Base-by-base conservation (phyloP, 2,888 invertebrate species). In the Alloscopus bannaensis region DNA sequence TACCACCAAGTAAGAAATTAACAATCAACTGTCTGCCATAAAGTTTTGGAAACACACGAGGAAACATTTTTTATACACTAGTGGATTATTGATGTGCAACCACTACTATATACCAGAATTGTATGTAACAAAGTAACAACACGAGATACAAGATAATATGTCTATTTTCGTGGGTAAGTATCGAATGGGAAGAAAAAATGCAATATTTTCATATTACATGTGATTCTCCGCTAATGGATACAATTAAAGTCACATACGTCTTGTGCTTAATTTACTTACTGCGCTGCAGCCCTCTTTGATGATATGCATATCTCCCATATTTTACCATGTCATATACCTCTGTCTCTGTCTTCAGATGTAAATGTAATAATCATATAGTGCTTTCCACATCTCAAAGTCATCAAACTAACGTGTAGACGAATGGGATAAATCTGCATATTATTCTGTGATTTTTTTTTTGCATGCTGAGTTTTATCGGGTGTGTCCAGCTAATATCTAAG, bases 381-480 rank as follows among this genome's bases (percentile, higher is more conserved):
- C n/a, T n/a, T n/a, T n/a, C n/a, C n/a, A n/a, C n/a, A n/a, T n/a
- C n/a, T n/a, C n/a, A n/a, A n/a, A n/a, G n/a, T n/a, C n/a, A n/a
- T n/a, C n/a, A n/a, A n/a, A n/a, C n/a, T n/a, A n/a, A n/a, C n/a
- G n/a, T n/a, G n/a, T n/a, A n/a, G n/a, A n/a, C n/a, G n/a, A n/a
- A n/a, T 31, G n/a, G 11, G 29, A n/a, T 16, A 59, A 22, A 42
- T 70, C 60, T 64, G 55, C 52, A 50, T 62, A 50, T 40, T 64
- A 64, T 62, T 55, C n/a, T n/a, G n/a, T 31, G 18, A 36, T 36
- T 57, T 40, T 57, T 31, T 45, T 45, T 66, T 66, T 73, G 66
- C 73, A 66, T 73, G 73, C 73, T 73, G 73, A 73, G 66, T 76
- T 76, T 84, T 82, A 82, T 81, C 81, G 84, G 84, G 84, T 77